These are phyloP conservation scores for Biston stratarius DNA, from an alignment of 2,888 invertebrate genomes.

Conservation along the genomic window DNA sequence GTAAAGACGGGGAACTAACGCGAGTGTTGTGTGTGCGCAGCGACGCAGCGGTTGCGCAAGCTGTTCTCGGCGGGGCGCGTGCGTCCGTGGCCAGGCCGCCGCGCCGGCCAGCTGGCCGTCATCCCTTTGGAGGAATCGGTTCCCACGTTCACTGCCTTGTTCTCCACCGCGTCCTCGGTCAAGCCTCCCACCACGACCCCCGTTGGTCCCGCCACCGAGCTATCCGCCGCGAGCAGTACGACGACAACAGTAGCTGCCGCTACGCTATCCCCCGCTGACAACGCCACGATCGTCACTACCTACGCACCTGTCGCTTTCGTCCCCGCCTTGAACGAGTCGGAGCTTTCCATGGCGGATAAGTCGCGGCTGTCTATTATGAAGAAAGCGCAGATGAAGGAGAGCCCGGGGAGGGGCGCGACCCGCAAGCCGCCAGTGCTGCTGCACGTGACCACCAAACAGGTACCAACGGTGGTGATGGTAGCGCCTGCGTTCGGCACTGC, in stretches of 20 bases:
- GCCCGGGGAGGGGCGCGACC: constrained; percentile 45
- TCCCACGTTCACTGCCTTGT: background rate
- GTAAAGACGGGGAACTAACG: constrained; percentile 54
- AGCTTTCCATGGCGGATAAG: constrained; percentile 70
- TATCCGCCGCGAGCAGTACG: background rate
- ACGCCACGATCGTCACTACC: constrained; percentile 22
- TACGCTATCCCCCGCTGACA: background rate
- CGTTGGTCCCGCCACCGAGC: too few relatives aligned
- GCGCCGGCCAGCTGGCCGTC: constrained; percentile 3
- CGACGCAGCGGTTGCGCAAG: background rate
- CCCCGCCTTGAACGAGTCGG: constrained; percentile 27
- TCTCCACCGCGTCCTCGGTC: background rate
- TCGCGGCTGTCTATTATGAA: constrained; percentile 74
- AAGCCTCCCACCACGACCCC: background rate
- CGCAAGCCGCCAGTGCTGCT: constrained; percentile 74
- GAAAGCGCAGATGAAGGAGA: constrained; percentile 70
- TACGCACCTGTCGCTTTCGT: constrained; percentile 6
- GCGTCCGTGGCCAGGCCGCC: constrained; percentile 29
- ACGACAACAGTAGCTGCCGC: background rate
- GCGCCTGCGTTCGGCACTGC: constrained; percentile 64
- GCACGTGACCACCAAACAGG: constrained; percentile 61
- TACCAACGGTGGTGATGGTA: constrained; percentile 72
- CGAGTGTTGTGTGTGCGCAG: constrained; percentile 64
- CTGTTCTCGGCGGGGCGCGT: constrained; percentile 14
- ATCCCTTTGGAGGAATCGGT: constrained; percentile 8